Evolutionary conservation across 2,888 invertebrate species (phyloP), one percentile per base, ranked within the genome.

Genomic region (Phengaris alcon): DNA sequence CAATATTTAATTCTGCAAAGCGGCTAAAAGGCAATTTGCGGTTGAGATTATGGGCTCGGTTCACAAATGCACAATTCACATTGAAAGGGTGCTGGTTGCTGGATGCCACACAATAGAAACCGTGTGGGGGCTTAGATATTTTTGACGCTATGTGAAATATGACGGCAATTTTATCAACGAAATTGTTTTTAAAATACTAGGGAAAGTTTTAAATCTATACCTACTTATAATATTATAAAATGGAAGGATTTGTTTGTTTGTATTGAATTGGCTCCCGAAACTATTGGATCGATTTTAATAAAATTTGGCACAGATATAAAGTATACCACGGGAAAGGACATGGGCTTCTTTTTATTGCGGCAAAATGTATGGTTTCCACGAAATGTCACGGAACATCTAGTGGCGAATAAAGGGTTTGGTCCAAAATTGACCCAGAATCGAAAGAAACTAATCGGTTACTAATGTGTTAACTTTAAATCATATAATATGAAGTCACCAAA

Each of bases 91-190:
- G 64, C 64, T 35, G 55, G 55, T 13, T 55, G 55, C n/a, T 55
- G 59, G 10, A 59, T 59, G 59, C 59, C 59, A 22, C 35, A 64
- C 64, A 64, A 64, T 64, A 64, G 64, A 35, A 64, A 64, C 64
- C 64, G 35, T 12, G 12, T 12, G 35, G 35, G 12, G 35, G 35
- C 64, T 64, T 64, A 64, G 64, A 64, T 64, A 57, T 35, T 64
- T 35, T 64, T 35, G 35, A 64, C 64, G 35, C 64, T 12, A 22
- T 6, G 35, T 64, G 35, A 64, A 64, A 35, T 64, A 64, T 64
- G 22, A 64, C 22, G 12, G 35, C 64, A 35, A 64, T 64, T 59
- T 59, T 64, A 35, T 12, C 10, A 35, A 35, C 9, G 35, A 64
- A 64, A 64, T 64, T 64, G 35, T 64, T 64, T 64, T 64, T 44